Evolutionary conservation across 92 coral and sea anemone species (phyloP), one percentile per base, ranked within the genome.

Genomic region (Heliopora coerulea): DNA sequence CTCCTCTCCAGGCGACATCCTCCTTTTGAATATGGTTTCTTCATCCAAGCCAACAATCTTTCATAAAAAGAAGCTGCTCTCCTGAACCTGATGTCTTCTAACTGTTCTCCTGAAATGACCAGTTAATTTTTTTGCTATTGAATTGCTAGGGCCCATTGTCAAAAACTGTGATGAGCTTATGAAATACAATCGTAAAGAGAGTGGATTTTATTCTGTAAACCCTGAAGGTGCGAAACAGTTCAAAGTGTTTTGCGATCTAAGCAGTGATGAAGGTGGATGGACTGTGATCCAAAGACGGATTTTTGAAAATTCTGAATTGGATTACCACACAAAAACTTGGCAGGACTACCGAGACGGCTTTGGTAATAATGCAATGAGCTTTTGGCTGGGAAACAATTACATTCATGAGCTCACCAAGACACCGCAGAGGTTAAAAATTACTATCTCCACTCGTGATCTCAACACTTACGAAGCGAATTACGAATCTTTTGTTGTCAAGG

Each of bases 221-320:
- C 56, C 74, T 8, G 65, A 56, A 17, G 15, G 25, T 18, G 31
- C 13, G 9, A 39, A 10, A 19, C 59, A 17, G 10, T 18, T 33
- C 39, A 25, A 1, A 18, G 66, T 79, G 14, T 85, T 74, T 27
- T 85, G 89, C 62, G 89, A 85, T 59, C 52, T 61, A 35, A 81
- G 79, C 25, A 67, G 64, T 14, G 79, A 74, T 30, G 86, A 78
- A 39, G 89, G 86, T 5, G 72, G 73, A 17, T 85, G 89, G 89
- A 63, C 56, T 10, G 89, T 85, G 42, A 76, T 85, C 27, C 85
- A 81, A 67, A 76, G 80, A 30, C 63, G 89, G 34, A 25, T 39
- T 1, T 29, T 37, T 61, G 46, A 28, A 31, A 26, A 41, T 8
- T n/a, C 49, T 9, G 54, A 58, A 1, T 17, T 9, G 15, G 33